Evolutionary conservation across 2,888 invertebrate genomes (phyloP).

Genomic region (Eulithis testata): DNA sequence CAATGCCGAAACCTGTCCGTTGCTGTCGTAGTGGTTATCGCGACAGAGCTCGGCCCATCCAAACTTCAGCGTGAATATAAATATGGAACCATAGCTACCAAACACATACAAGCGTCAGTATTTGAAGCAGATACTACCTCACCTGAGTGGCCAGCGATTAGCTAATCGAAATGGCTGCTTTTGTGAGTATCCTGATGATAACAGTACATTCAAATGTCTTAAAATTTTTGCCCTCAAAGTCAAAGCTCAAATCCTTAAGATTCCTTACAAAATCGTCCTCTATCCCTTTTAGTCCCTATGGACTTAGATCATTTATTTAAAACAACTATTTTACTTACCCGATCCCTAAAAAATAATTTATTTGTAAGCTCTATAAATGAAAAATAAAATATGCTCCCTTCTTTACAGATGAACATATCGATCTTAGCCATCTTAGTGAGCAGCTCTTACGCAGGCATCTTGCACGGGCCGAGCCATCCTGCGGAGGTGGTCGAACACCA

Average conservation of each 20-base stretch:
- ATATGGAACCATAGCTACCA: conserved; percentile 67
- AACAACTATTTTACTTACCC: too few relatives aligned
- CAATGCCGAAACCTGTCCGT: conserved; percentile 61
- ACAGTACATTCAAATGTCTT: conserved; percentile 7
- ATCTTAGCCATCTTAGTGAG: conserved; percentile 75
- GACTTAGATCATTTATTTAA: too few relatives aligned
- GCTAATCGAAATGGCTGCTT: conserved; percentile 80
- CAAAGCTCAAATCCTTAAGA: not conserved
- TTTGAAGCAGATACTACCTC: conserved; percentile 70
- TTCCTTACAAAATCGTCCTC: too few relatives aligned
- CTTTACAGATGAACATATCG: conserved; percentile 73
- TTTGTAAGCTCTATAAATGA: not conserved
- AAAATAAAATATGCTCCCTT: conserved; percentile 34
- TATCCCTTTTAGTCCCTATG: too few relatives aligned
- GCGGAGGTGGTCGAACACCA: conserved; percentile 44
- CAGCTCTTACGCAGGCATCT: conserved; percentile 66
- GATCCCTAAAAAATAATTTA: not conserved
- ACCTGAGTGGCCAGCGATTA: conserved; percentile 78
- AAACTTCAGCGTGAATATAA: conserved; percentile 67
- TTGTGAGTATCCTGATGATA: conserved; percentile 65
- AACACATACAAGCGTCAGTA: conserved; percentile 74
- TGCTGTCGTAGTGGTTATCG: conserved; percentile 65
- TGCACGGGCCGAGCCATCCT: conserved; percentile 60
- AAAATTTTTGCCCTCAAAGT: not conserved
- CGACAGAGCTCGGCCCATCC: conserved; percentile 54